phyloP scores from a whole-genome alignment of 2,797 vertebrate genomes.

The Thaleichthys pacificus region DNA sequence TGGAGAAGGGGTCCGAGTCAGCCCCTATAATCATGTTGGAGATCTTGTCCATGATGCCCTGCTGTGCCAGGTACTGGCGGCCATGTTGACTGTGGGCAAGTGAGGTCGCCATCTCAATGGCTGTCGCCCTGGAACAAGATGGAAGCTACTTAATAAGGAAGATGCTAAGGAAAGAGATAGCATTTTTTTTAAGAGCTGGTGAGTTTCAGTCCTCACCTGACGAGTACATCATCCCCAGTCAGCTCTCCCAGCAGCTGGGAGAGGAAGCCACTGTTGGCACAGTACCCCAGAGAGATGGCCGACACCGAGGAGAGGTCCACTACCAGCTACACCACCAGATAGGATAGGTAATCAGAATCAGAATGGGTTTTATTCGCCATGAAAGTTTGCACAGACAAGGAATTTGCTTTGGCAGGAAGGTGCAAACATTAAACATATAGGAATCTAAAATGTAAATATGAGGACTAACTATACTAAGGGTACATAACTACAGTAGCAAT shows the following conservation, averaged over 20 bases:
- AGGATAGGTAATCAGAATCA: neutral
- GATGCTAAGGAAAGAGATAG: neutral
- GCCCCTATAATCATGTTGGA: slow-evolving; percentile 94
- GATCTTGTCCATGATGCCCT: slow-evolving; percentile 89
- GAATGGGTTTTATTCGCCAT: too few relatives aligned
- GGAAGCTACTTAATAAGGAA: neutral
- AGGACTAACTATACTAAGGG: too few relatives aligned
- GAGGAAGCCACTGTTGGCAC: slow-evolving; percentile 83
- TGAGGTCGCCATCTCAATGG: slow-evolving; percentile 90
- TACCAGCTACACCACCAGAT: slow-evolving; percentile 76
- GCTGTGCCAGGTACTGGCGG: slow-evolving; percentile 85
- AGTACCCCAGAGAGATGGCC: slow-evolving; percentile 85
- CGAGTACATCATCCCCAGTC: slow-evolving; percentile 88
- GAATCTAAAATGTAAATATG: too few relatives aligned
- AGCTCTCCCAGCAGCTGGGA: slow-evolving; percentile 87
- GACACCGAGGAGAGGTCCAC: slow-evolving; percentile 86
- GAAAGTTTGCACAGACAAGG: too few relatives aligned
- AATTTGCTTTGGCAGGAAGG: too few relatives aligned
- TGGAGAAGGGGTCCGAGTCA: slow-evolving; percentile 89
- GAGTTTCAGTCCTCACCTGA: slow-evolving; percentile 75
- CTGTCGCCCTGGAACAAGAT: slow-evolving; percentile 79
- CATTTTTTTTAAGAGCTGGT: too few relatives aligned
- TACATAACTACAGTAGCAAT: too few relatives aligned
- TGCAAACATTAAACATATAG: too few relatives aligned
- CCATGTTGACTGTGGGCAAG: slow-evolving; percentile 86